Conservation (phyloP, 2,888 invertebrate genomes). For the Mesochorus sp. region DNA sequence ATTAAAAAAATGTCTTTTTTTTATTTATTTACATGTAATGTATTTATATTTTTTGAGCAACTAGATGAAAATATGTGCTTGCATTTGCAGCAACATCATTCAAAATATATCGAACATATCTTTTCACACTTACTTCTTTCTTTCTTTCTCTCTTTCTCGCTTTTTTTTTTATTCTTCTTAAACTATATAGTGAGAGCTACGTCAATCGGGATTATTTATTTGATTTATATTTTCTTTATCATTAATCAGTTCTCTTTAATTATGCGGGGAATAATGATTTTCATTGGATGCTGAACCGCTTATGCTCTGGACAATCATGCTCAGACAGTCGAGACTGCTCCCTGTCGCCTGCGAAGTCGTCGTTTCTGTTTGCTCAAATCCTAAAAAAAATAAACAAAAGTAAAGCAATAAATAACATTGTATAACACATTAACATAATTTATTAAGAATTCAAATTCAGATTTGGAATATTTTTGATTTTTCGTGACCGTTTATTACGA, state of each 20-base stretch:
- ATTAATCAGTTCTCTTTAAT: slow-evolving; percentile 64
- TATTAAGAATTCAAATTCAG: too few species aligned
- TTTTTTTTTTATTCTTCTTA: too few species aligned
- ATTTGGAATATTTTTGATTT: too few species aligned
- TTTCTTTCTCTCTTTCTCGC: not conserved
- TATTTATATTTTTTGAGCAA: slow-evolving; percentile 41
- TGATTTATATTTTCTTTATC: slow-evolving; percentile 13
- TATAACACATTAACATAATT: too few species aligned
- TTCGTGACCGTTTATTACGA: too few species aligned
- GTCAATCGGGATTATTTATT: slow-evolving; percentile 29
- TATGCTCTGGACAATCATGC: slow-evolving; percentile 88
- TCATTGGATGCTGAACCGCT: slow-evolving; percentile 81
- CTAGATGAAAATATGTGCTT: slow-evolving; percentile 26
- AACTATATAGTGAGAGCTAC: slow-evolving; percentile 53
- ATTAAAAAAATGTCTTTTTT: too few species aligned
- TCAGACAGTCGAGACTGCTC: slow-evolving; percentile 87
- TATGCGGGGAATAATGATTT: slow-evolving; percentile 71
- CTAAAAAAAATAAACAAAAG: slow-evolving; percentile 57
- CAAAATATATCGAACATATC: not conserved
- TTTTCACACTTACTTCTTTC: not conserved
- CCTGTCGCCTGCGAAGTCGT: slow-evolving; percentile 80
- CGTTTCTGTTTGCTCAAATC: slow-evolving; percentile 74
- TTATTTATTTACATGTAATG: slow-evolving; percentile 36
- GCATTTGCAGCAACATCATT: slow-evolving; percentile 31
- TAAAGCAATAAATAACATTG: too few species aligned